Percentiles rank a stretch among this genome's conserved stretches.
Conservation (phyloP, 2,113 vertebrate species). For the Barnardius zonarius region DNA sequence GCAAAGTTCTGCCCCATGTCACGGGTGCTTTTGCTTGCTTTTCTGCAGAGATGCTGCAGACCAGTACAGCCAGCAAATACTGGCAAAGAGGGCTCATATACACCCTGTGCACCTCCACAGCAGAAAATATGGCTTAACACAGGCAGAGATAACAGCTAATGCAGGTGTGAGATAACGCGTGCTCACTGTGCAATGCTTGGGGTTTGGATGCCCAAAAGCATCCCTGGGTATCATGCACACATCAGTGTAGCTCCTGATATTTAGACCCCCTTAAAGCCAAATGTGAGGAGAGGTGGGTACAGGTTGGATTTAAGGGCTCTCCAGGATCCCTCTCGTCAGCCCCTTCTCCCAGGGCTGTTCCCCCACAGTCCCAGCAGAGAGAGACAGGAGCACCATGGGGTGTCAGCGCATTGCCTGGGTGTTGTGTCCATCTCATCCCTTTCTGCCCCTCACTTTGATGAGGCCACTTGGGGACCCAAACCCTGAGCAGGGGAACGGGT, state of each 20-base stretch:
- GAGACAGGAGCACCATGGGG: fast-evolving
- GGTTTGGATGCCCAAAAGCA: neutral
- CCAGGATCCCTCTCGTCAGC: neutral
- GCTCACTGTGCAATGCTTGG: fast-evolving
- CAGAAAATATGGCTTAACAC: neutral
- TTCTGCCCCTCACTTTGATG: neutral
- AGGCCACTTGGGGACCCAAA: neutral
- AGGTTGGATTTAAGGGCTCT: neutral
- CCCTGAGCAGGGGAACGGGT: neutral
- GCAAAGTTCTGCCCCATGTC: neutral
- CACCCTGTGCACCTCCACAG: neutral
- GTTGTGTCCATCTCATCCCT: neutral
- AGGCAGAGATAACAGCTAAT: neutral
- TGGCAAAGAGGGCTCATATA: neutral
- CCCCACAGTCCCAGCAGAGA: neutral
- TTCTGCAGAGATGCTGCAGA: neutral
- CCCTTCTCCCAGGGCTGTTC: neutral
- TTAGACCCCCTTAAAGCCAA: neutral
- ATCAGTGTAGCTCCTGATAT: neutral
- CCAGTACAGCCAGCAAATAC: neutral
- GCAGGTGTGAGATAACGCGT: too few species aligned
- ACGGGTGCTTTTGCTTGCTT: neutral
- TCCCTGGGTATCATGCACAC: fast-evolving
- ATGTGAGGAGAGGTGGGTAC: neutral
- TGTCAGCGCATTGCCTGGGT: fast-evolving